A percentile compares a stretch with the other conserved stretches of the same genome.
phyloP scores from a whole-genome alignment of 2,797 vertebrate genomes.

The Prionace glauca region DNA sequence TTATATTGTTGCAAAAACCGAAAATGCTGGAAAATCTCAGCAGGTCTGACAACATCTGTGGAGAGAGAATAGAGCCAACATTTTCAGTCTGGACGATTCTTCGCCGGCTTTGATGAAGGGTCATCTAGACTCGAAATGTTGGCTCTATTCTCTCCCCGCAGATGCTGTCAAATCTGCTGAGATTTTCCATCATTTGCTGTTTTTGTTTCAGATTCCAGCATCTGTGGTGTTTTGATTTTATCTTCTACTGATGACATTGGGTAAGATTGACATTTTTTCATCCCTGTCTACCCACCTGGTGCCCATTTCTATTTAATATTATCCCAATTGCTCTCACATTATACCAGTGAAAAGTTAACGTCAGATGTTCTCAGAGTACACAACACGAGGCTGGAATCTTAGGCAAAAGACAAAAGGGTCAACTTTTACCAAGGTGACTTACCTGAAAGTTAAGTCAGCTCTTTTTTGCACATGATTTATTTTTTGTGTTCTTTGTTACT shows the following conservation, averaged over 20 bases:
- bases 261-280: background rate
- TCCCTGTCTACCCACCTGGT: background rate
- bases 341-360: background rate
- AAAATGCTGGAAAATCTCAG: too few relatives aligned
- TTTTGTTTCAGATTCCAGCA: too few relatives aligned
- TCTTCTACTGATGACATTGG: background rate
- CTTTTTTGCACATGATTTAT: background rate
- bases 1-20: background rate
- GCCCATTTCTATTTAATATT: background rate
- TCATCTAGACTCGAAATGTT: too few relatives aligned
- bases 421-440: constrained; percentile 2
- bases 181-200: too few relatives aligned
- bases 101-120: too few relatives aligned
- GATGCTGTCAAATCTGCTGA: too few relatives aligned
- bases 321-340: background rate
- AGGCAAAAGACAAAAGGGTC: background rate
- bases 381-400: background rate
- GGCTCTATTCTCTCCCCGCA: too few relatives aligned
- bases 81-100: too few relatives aligned
- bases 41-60: too few relatives aligned
- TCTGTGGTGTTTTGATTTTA: too few relatives aligned
- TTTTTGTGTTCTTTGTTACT: background rate
- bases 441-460: background rate
- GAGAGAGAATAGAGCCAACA: too few relatives aligned
- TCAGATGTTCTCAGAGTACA: background rate